Conservation (phyloP, 2,888 invertebrate species). For the Monopis laevigella region DNA sequence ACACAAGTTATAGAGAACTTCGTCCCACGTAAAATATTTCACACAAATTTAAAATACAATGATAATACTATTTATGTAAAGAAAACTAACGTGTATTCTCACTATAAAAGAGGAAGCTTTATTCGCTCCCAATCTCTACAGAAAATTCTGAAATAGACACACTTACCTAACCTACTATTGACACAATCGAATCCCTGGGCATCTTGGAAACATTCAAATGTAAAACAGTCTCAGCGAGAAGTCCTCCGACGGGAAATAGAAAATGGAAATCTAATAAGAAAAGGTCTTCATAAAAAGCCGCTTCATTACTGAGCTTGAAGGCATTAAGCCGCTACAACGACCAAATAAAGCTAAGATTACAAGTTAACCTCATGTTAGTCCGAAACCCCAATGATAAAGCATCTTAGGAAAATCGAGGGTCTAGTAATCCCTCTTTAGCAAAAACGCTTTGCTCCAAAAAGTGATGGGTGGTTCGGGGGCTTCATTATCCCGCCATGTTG, state of each 20-base stretch:
- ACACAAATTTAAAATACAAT: too few species aligned
- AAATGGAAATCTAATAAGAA: conserved; percentile 40
- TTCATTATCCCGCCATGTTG: conserved; percentile 63
- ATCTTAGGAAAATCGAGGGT: conserved; percentile 64
- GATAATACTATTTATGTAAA: too few species aligned
- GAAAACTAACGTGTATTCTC: too few species aligned
- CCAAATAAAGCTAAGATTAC: conserved; percentile 66
- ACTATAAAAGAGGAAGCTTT: too few species aligned
- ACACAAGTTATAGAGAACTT: too few species aligned
- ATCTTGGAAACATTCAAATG: conserved; percentile 10
- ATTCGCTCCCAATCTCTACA: too few species aligned
- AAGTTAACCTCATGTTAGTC: conserved; percentile 67
- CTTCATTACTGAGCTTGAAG: conserved; percentile 52
- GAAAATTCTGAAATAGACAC: too few species aligned
- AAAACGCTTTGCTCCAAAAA: conserved; percentile 66
- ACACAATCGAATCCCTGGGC: conserved; percentile 8
- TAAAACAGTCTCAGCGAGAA: conserved; percentile 1
- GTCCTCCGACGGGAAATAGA: conserved; percentile 13
- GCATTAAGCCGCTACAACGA: conserved; percentile 56
- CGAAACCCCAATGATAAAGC: conserved; percentile 65
- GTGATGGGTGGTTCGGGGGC: conserved; percentile 62
- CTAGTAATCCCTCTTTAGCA: conserved; percentile 67
- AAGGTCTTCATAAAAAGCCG: conserved; percentile 45
- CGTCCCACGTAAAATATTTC: too few species aligned
- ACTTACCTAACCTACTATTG: neutral